Percentiles rank a stretch among this genome's conserved stretches.
Conservation (phyloP, 2,888 invertebrate genomes). For the Cryptophagus acutangulus region DNA sequence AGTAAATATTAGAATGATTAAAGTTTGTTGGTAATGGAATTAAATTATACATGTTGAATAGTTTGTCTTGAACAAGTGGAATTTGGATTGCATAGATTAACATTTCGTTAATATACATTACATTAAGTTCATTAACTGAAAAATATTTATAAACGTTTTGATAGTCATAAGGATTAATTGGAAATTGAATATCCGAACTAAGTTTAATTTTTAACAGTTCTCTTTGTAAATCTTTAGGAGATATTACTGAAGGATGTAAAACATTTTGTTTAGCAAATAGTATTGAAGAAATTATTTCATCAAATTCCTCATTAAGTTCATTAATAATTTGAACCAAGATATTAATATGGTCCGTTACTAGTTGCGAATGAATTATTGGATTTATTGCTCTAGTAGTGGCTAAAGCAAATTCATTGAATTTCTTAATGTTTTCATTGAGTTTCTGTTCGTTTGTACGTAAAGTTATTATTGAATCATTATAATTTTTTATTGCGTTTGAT, state of each 20-base stretch:
- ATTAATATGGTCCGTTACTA: not conserved
- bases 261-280: constrained; percentile 13
- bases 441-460: constrained; percentile 17
- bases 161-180: not conserved
- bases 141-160: constrained; percentile 10
- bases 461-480: constrained; percentile 17
- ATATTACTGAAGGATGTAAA: constrained; percentile 11
- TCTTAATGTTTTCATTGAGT: constrained; percentile 3
- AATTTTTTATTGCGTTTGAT: constrained; percentile 19
- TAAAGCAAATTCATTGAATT: constrained; percentile 2
- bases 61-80: too few relatives aligned
- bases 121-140: constrained; percentile 6
- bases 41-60: too few relatives aligned
- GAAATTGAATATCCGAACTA: not conserved
- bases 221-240: constrained; percentile 11
- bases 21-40: too few relatives aligned
- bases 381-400: not conserved
- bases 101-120: constrained; percentile 1
- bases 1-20: too few relatives aligned
- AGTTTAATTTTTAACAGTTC: constrained; percentile 9
- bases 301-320: constrained; percentile 7
- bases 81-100: not conserved
- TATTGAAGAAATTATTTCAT: constrained; percentile 9
- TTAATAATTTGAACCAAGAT: not conserved
- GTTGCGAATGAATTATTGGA: not conserved